A percentile compares a stretch with the other conserved stretches of the same genome.
Evolutionary conservation across 2,888 invertebrate species (phyloP).

Genomic region (Alentia gelatinosa): DNA sequence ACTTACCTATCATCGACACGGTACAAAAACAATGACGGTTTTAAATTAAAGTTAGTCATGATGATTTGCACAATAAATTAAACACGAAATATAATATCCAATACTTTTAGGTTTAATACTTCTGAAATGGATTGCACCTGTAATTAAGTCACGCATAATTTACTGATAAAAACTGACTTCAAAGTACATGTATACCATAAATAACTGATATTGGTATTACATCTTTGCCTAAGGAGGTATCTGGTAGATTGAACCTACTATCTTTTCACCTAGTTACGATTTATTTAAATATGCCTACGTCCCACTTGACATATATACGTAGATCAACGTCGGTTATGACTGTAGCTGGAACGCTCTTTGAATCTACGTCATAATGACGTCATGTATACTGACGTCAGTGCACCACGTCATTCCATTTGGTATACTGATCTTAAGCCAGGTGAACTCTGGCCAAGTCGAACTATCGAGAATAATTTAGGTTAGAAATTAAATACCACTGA

Average conservation of each 20-base stretch:
- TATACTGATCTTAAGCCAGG: background rate
- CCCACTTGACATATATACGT: background rate
- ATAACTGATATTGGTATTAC: background rate
- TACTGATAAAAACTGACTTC: background rate
- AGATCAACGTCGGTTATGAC: background rate
- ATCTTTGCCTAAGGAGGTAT: background rate
- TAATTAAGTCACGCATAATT: background rate
- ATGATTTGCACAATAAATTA: background rate
- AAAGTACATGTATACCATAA: background rate
- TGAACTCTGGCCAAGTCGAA: too few relatives aligned
- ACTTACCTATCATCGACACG: too few relatives aligned
- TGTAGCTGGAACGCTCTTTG: background rate
- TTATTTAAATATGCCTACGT: background rate
- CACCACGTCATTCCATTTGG: background rate
- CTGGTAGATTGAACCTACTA: background rate
- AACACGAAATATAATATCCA: conserved; percentile 11
- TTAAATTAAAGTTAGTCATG: background rate
- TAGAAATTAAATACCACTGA: too few relatives aligned
- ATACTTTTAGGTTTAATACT: conserved; percentile 2
- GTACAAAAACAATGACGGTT: background rate
- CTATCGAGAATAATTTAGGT: too few relatives aligned
- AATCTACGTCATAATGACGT: background rate
- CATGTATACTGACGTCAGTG: background rate
- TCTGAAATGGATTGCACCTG: background rate
- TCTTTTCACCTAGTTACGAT: background rate